Percentiles rank a stretch among this genome's conserved stretches.
These are phyloP conservation scores for Bergia sp. DNA, from an alignment of 92 coral and sea anemone species.

Conservation along the genomic window DNA sequence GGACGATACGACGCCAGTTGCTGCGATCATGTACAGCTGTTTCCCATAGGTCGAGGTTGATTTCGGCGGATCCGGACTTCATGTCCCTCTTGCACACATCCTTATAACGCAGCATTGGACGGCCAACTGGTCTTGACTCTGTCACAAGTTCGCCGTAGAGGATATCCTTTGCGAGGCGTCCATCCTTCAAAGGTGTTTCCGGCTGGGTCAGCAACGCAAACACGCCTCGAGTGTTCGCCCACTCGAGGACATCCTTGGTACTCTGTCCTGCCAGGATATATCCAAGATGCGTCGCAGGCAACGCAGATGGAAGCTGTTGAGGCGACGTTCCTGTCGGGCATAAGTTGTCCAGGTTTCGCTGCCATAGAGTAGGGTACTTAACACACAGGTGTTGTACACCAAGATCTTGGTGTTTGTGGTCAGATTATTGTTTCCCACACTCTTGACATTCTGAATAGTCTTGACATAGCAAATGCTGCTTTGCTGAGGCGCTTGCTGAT, in stretches of 20 bases:
- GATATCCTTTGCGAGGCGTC: neutral
- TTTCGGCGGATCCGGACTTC: no score
- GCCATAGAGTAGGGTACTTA: conserved; percentile 44
- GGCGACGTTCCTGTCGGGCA: conserved; percentile 48
- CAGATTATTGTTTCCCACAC: conserved; percentile 47
- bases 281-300: conserved; percentile 51
- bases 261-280: conserved; percentile 50
- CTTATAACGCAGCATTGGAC: no score
- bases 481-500: conserved; percentile 44
- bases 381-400: conserved; percentile 41
- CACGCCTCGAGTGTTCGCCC: neutral
- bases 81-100: no score
- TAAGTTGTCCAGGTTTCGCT: conserved; percentile 41
- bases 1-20: no score
- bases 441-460: neutral
- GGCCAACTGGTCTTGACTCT: no score
- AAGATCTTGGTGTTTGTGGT: neutral
- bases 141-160: neutral
- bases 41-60: no score
- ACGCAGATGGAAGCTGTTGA: conserved; percentile 50
- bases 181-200: no score
- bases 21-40: no score
- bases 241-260: conserved; percentile 31
- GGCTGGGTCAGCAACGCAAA: no score
- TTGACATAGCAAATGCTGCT: conserved; percentile 19